phyloP scores from a whole-genome alignment of 1,140 invertebrate genomes.

The Saccostrea echinata region DNA sequence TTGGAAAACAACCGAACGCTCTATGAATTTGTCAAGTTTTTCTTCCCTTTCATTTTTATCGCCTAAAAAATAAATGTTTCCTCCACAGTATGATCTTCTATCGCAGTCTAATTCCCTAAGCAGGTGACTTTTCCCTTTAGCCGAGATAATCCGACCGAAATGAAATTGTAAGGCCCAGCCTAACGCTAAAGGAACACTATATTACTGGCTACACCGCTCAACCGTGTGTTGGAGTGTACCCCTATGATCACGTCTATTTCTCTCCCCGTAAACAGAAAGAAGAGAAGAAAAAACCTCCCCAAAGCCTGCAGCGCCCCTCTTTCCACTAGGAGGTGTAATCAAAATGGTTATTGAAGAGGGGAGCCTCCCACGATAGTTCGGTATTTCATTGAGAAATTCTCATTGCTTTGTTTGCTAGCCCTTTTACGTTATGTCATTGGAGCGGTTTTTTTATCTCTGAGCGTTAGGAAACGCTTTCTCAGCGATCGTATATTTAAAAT shows the following conservation, averaged over 20 bases:
- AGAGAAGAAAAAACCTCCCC: slow-evolving; percentile 14
- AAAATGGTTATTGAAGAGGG: background rate
- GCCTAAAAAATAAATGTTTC: slow-evolving; percentile 4
- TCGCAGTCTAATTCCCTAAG: background rate
- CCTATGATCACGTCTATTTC: slow-evolving; percentile 1
- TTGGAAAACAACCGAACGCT: background rate
- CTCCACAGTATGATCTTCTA: background rate
- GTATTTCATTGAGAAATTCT: slow-evolving; percentile 24
- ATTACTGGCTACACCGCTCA: background rate
- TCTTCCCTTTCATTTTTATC: slow-evolving; percentile 6
- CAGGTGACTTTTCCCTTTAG: slow-evolving; percentile 19
- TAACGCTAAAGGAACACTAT: background rate
- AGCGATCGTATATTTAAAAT: slow-evolving; percentile 25
- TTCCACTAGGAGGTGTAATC: background rate
- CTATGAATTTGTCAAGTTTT: background rate
- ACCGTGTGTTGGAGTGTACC: background rate
- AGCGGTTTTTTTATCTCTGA: background rate
- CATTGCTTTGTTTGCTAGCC: background rate
- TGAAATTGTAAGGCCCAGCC: slow-evolving; percentile 9
- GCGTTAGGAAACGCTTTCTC: background rate
- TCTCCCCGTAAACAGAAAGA: background rate
- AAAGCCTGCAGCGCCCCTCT: background rate
- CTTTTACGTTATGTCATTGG: slow-evolving; percentile 25
- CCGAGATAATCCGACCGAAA: slow-evolving; percentile 3
- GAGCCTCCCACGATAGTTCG: background rate